Base-by-base conservation (phyloP, 2,113 vertebrate species). In the Dicerorhinus sumatrensis region DNA sequence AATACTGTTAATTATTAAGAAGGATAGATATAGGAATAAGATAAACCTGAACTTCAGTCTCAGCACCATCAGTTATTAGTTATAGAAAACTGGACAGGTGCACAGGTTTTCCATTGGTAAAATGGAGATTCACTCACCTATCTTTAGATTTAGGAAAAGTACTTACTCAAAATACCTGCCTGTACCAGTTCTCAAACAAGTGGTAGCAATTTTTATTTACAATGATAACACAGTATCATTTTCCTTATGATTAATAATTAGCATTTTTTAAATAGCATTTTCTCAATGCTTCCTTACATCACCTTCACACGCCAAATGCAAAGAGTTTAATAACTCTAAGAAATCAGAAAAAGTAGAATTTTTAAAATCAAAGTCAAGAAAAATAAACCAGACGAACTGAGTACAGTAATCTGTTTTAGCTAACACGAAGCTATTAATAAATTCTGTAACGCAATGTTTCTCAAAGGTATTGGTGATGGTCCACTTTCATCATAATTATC, bases 201-300 rank as follows among this genome's bases (percentile, higher is more conserved):
- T 8, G 11, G 21, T 11, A 92, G 60, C 46, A 94, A 36, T 69
- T 36, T 76, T 51, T 89, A 92, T 42, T 89, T 65, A 86, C 11
- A 79, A 80, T 60, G 20, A 83, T 9, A 91, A 69, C 23, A 75
- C 6, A 83, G 21, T 58, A 88, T 62, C 10, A 72, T 72, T 91
- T 87, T 82, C 27, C 33, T 76, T 72, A 75, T 16, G 29, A 84
- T 42, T 42, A 86, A 16, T 51, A 18, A 86, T 76, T 31, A 69
- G 5, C 60, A 80, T 39, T 97, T 91, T 85, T 42, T 36, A 89
- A 77, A 62, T 2, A 84, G 54, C n/a, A 69, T 97, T 92, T 84
- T 89, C 65, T 85, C 18, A 29, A 70, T 25, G 39, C 11, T 92
- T 87, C 33, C 5, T 81, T 63, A 75, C 18, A 54, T 9, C 17